phyloP scores from a whole-genome alignment of 2,113 vertebrate genomes.

The Amblyopsis rosae region DNA sequence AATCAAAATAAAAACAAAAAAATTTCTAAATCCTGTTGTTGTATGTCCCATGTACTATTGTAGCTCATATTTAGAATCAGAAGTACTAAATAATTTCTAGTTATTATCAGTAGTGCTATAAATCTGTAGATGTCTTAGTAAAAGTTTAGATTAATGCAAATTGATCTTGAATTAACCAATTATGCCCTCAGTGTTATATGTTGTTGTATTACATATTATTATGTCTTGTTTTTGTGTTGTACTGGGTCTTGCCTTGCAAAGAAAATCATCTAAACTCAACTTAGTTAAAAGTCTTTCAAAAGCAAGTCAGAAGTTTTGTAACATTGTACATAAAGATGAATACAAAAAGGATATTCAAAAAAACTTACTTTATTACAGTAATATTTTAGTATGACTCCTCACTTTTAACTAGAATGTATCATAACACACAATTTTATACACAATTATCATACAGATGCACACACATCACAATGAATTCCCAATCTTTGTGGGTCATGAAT shows the following conservation, averaged over 20 bases:
- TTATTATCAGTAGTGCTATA: constrained; percentile 7
- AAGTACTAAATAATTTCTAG: background rate
- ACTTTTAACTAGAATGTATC: too few species aligned
- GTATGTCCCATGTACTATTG: constrained; percentile 45
- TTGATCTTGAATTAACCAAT: background rate
- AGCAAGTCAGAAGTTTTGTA: too few species aligned
- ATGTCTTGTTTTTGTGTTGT: constrained; percentile 36
- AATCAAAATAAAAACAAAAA: constrained; percentile 58
- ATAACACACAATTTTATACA: too few species aligned
- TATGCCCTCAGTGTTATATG: constrained; percentile 1
- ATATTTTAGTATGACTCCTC: too few species aligned
- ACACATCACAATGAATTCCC: too few species aligned
- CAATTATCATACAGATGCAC: too few species aligned
- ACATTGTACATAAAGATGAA: too few species aligned
- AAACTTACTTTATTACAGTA: too few species aligned
- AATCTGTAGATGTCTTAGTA: background rate
- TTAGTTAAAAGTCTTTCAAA: constrained; percentile 19
- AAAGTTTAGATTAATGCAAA: background rate
- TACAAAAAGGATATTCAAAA: too few species aligned
- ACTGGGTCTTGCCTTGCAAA: constrained; percentile 50
- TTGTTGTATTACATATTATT: background rate
- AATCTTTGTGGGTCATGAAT: too few species aligned
- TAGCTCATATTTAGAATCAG: constrained; percentile 16
- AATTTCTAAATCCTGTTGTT: constrained; percentile 54
- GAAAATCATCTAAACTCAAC: background rate